Conservation (phyloP, 2,888 invertebrate species). For the Willowsia nigromaculata region DNA sequence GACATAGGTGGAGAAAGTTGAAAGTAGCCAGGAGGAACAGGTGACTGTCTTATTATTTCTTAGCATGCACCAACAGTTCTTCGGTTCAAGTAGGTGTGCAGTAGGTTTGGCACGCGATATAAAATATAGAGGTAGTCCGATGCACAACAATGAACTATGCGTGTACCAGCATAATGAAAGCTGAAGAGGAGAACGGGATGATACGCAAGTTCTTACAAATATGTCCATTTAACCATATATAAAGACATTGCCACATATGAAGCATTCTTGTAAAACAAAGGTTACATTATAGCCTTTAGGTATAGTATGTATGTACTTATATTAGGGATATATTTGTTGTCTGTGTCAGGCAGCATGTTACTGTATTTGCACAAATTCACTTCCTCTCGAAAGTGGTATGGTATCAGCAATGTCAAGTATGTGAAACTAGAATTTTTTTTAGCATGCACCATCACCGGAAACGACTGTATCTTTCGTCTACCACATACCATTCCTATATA, state of each 20-base stretch:
- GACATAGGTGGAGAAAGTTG: background rate
- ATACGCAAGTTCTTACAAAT: too few relatives aligned
- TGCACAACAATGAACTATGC: too few relatives aligned
- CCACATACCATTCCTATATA: too few relatives aligned
- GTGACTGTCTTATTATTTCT: background rate
- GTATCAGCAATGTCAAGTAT: slow-evolving; percentile 27
- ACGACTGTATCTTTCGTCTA: background rate
- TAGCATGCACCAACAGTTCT: background rate
- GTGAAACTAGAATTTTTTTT: background rate
- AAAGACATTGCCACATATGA: too few relatives aligned
- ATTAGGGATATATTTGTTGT: background rate
- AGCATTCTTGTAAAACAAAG: background rate
- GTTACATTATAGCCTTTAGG: background rate
- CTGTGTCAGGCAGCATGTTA: background rate
- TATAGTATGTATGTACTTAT: background rate
- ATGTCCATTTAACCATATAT: too few relatives aligned
- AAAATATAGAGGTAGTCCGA: too few relatives aligned
- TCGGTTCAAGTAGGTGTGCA: background rate
- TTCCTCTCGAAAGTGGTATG: background rate
- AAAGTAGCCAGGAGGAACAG: slow-evolving; percentile 42
- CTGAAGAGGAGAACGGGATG: too few relatives aligned
- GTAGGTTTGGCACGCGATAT: background rate
- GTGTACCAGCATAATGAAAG: too few relatives aligned
- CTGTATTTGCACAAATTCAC: background rate
- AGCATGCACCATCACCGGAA: background rate